Evolutionary conservation across 2,797 vertebrate genomes (phyloP), one percentile per base, ranked within the genome.

Genomic region (Halcyon chelicuti): DNA sequence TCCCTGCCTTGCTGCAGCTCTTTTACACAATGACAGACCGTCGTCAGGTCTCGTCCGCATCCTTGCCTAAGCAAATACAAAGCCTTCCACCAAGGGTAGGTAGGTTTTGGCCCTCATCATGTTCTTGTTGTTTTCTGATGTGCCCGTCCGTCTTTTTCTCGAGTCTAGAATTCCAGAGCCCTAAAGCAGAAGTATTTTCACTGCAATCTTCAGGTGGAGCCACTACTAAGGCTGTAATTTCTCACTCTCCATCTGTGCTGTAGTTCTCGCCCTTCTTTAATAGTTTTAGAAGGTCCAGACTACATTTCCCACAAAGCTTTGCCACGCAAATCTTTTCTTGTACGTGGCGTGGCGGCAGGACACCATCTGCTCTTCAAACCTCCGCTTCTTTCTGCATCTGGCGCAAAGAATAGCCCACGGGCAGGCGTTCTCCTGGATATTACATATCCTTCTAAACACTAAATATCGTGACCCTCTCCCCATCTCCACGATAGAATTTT

Each of bases 21-120:
- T 73, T 89, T 35, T 61, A 51, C 46, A 12, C 86, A 75, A 72
- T 88, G 85, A 51, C 85, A 76, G 63, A 40, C 65, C 33, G 66
- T 94, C 82, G 60, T 94, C 77, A 26, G 35, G 51, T 90, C 61
- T 78, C 46, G 81, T 60, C 62, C 81, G 62, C 73, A 39, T 61
- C 70, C 46, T 87, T 68, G 66, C 35, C 52, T n/a, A 76, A 54
- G 44, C 52, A 79, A 84, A 79, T 46, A 26, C 42, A 76, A 35
- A 94, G 40, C 46, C 21, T 90, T 93, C 70, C 73, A 65, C 44
- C 31, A 26, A 31, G 63, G 31, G 31, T 44, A 33, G 25, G 9
- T 85, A 42, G 42, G 16, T 89, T 92, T 65, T 85, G 82, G 19
- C 42, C 35, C 63, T 70, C 0, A 0, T 75, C 21, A 3, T 14